Evolutionary conservation across 2,113 vertebrate genomes (phyloP).

Genomic region (Acinonyx jubatus): DNA sequence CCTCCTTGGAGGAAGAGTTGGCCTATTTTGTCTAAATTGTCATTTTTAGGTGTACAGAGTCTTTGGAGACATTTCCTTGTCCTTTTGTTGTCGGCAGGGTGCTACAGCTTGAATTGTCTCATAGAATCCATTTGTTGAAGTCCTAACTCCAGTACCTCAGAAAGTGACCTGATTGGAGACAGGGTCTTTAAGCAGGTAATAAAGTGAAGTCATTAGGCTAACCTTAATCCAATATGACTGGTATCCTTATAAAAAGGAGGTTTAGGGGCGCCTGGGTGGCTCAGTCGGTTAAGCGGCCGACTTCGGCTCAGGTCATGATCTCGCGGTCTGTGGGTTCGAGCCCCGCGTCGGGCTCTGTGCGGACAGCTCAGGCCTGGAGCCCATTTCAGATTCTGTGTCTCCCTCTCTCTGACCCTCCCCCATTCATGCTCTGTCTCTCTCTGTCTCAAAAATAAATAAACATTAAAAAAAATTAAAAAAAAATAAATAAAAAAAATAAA

Average conservation of each 20-base stretch:
- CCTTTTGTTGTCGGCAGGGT: neutral
- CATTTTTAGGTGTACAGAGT: neutral
- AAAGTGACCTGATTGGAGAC: neutral
- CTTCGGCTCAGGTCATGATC: too few species aligned
- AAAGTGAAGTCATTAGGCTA: neutral
- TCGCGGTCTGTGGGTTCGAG: too few species aligned
- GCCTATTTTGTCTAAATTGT: neutral
- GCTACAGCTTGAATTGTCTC: neutral
- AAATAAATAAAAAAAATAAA: neutral
- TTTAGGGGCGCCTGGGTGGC: too few species aligned
- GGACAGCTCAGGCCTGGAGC: too few species aligned
- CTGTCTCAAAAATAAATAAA: too few species aligned
- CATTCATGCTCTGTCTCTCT: too few species aligned
- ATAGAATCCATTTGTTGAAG: neutral
- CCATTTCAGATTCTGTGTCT: too few species aligned
- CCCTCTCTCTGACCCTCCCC: too few species aligned
- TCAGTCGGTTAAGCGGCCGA: too few species aligned
- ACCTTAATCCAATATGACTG: neutral
- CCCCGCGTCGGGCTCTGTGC: too few species aligned
- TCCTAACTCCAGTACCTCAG: neutral
- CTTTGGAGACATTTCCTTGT: neutral
- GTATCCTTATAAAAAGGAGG: neutral
- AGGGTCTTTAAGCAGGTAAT: neutral
- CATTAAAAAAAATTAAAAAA: too few species aligned
- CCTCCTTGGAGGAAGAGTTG: neutral